These are phyloP conservation scores for Glomeris maerens DNA, from an alignment of 1,140 invertebrate species.

Conservation along the genomic window DNA sequence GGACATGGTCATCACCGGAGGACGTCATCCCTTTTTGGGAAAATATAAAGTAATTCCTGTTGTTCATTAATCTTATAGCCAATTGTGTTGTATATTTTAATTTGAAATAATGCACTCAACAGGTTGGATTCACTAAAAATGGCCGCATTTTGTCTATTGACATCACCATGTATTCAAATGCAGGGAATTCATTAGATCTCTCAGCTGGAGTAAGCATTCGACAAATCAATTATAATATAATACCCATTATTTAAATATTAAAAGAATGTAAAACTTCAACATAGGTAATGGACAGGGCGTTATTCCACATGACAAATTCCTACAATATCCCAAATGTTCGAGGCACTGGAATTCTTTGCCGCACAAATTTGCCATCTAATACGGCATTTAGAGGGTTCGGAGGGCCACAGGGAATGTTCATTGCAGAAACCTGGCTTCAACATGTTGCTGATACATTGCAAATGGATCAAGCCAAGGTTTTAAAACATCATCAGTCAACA, in stretches of 20 bases:
- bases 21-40: conserved; percentile 71
- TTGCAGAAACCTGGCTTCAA: conserved; percentile 57
- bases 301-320: conserved; percentile 63
- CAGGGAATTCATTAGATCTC: conserved; percentile 68
- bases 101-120: not conserved
- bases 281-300: conserved; percentile 56
- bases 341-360: conserved; percentile 53
- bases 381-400: conserved; percentile 84
- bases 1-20: conserved; percentile 79
- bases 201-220: conserved; percentile 51
- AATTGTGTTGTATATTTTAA: not conserved
- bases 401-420: conserved; percentile 76
- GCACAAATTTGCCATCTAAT: conserved; percentile 74
- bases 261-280: not conserved
- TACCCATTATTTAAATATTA: not conserved
- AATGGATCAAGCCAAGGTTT: conserved; percentile 40
- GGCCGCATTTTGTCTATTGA: conserved; percentile 57
- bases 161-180: conserved; percentile 64
- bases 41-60: conserved; percentile 52
- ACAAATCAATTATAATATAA: not conserved
- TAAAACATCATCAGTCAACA: too few relatives aligned
- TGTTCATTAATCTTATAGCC: not conserved
- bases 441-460: conserved; percentile 56
- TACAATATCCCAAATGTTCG: conserved; percentile 56
- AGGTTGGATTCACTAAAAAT: conserved; percentile 53